These are phyloP conservation scores for Diadophis punctatus DNA, from an alignment of 2,113 vertebrate genomes.

Conservation along the genomic window DNA sequence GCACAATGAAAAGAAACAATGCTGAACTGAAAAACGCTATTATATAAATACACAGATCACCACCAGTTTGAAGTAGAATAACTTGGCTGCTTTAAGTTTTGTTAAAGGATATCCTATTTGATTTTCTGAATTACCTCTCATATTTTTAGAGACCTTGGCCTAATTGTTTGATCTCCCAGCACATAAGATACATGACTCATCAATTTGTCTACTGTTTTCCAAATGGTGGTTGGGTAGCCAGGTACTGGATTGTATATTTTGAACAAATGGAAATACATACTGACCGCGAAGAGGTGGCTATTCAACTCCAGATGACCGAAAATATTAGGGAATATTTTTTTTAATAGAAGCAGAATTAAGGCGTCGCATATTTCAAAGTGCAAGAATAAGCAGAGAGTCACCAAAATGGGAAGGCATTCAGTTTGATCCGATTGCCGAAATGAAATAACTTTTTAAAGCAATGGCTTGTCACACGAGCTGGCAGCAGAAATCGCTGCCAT, in stretches of 20 bases:
- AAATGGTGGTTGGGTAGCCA: neutral
- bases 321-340: neutral
- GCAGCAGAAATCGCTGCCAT: neutral
- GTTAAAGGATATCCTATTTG: neutral
- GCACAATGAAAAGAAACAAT: neutral
- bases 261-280: neutral
- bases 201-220: neutral
- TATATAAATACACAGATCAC: neutral
- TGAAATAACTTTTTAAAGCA: conserved; percentile 14
- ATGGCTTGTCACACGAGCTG: neutral
- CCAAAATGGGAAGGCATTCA: neutral
- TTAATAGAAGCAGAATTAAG: neutral
- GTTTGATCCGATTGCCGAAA: neutral
- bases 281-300: neutral
- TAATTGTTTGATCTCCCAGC: neutral
- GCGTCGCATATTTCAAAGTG: neutral
- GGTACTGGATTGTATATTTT: neutral
- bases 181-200: neutral
- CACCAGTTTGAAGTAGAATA: neutral
- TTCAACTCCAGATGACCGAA: neutral
- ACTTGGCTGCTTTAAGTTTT: neutral
- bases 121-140: neutral
- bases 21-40: neutral
- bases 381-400: neutral
- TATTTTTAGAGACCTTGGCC: neutral